Percentiles rank a stretch among this genome's conserved stretches.
Evolutionary conservation across 1,140 invertebrate genomes (phyloP).

Genomic region (Zaprionus capensis): DNA sequence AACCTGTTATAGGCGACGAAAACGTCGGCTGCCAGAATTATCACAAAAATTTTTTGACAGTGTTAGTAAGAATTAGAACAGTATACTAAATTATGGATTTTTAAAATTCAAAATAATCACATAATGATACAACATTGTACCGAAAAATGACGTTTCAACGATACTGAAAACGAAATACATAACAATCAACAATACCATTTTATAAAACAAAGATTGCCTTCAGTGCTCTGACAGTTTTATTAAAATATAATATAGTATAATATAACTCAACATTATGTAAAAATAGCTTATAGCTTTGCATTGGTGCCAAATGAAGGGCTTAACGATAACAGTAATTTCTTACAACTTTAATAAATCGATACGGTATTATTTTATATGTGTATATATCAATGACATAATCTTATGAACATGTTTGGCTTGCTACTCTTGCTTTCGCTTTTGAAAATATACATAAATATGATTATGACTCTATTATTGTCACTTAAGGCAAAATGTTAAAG

Average conservation of each 20-base stretch:
- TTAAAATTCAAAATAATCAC: neutral
- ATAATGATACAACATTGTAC: no score
- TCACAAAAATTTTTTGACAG: slow-evolving; percentile 3
- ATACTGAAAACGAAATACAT: no score
- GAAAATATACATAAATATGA: slow-evolving; percentile 10
- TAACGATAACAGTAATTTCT: neutral
- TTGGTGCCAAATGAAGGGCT: neutral
- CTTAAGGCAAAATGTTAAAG: slow-evolving; percentile 35
- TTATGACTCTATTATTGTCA: slow-evolving; percentile 61
- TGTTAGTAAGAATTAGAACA: neutral
- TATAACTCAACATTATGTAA: neutral
- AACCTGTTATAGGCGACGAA: neutral
- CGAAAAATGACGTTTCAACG: no score
- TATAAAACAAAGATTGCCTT: neutral
- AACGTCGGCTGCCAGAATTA: neutral
- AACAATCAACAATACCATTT: neutral
- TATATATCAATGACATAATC: neutral
- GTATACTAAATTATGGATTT: neutral
- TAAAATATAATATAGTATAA: neutral
- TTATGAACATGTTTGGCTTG: neutral
- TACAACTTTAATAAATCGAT: neutral
- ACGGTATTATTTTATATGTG: neutral
- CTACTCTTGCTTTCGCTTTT: neutral
- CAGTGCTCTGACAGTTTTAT: neutral
- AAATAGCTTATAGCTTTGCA: neutral